phyloP scores from a whole-genome alignment of 2,888 invertebrate species.

The Drosophila kanekoi region DNA sequence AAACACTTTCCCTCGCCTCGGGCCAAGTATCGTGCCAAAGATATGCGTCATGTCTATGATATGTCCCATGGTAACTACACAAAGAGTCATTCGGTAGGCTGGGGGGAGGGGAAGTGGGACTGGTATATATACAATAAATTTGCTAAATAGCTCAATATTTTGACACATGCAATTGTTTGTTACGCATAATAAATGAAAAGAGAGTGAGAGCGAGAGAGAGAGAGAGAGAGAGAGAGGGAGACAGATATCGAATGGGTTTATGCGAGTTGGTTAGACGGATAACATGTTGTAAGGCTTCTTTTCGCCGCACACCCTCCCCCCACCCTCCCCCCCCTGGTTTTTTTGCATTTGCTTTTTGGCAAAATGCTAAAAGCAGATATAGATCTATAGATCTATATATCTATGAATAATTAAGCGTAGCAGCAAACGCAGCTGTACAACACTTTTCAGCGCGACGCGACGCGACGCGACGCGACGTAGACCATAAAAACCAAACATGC shows the following conservation, averaged over 20 bases:
- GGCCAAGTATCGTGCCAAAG: constrained; percentile 44
- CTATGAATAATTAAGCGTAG: constrained; percentile 76
- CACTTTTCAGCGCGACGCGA: constrained; percentile 47
- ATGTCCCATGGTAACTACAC: neutral
- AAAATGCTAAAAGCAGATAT: constrained; percentile 6
- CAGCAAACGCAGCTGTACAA: constrained; percentile 67
- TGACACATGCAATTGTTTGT: constrained; percentile 72
- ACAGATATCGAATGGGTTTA: constrained; percentile 37
- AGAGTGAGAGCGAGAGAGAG: too few species aligned
- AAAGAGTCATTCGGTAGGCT: too few species aligned
- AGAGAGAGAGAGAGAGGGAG: too few species aligned
- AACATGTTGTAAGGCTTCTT: constrained; percentile 27
- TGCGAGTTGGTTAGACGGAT: constrained; percentile 7
- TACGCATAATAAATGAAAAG: constrained; percentile 45
- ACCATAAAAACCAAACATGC: constrained; percentile 33
- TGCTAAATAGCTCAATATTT: constrained; percentile 73
- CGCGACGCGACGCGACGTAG: constrained; percentile 22
- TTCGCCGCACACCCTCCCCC: too few species aligned
- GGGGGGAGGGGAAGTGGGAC: too few species aligned
- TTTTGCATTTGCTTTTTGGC: constrained; percentile 7
- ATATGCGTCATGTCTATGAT: constrained; percentile 47
- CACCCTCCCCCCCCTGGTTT: too few species aligned
- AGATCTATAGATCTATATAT: constrained; percentile 35
- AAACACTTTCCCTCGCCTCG: constrained; percentile 19
- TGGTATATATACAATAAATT: constrained; percentile 41